Conservation (phyloP, 1,140 invertebrate species). For the Drosophila ironensis region DNA sequence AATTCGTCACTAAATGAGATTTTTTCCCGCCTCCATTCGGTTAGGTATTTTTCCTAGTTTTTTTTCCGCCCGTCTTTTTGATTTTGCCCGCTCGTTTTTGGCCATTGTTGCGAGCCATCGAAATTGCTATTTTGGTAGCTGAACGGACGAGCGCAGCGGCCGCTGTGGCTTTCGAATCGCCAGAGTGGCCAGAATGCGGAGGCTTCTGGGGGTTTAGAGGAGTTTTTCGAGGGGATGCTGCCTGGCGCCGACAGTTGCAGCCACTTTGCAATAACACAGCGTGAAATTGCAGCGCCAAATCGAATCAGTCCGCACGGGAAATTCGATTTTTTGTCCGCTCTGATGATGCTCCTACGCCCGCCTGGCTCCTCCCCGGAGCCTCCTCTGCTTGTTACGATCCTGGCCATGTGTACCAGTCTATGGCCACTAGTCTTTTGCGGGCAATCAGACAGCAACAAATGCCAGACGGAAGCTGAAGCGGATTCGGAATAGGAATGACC, state of each 20-base stretch:
- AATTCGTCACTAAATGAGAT: slow-evolving; percentile 81
- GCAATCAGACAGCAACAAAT: slow-evolving; percentile 77
- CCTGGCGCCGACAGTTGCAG: slow-evolving; percentile 65
- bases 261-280: slow-evolving; percentile 81
- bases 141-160: slow-evolving; percentile 9
- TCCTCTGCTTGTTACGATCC: slow-evolving; percentile 5
- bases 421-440: slow-evolving; percentile 58
- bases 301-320: slow-evolving; percentile 81
- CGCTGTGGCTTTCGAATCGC: slow-evolving; percentile 31
- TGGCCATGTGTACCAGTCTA: neutral
- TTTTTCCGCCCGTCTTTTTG: slow-evolving; percentile 5
- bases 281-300: slow-evolving; percentile 82
- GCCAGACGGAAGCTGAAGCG: slow-evolving; percentile 24
- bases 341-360: slow-evolving; percentile 4
- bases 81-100: slow-evolving; percentile 28
- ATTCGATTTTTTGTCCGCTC: slow-evolving; percentile 70
- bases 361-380: neutral
- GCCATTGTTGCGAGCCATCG: slow-evolving; percentile 51
- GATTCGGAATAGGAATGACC: neutral
- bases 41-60: slow-evolving; percentile 1
- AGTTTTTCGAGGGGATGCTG: slow-evolving; percentile 9
- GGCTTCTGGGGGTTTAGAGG: neutral
- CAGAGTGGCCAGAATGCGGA: neutral
- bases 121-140: slow-evolving; percentile 66
- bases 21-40: slow-evolving; percentile 26